Evolutionary conservation across 2,888 invertebrate species (phyloP).

Genomic region (Lypha dubia): DNA sequence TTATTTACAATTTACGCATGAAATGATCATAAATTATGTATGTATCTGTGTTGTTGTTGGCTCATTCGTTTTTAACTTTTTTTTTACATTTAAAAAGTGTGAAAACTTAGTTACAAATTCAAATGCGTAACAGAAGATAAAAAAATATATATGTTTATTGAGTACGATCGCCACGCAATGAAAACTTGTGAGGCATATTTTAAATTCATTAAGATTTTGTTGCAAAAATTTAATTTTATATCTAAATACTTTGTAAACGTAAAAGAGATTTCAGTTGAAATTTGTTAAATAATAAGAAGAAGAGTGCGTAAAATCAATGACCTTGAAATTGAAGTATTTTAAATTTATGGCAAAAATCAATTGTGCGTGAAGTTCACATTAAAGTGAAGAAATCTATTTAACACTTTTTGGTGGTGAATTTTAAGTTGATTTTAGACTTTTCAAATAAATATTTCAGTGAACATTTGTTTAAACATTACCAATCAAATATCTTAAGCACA

Average conservation of each 20-base stretch:
- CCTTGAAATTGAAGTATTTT: conserved; percentile 55
- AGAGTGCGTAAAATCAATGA: conserved; percentile 48
- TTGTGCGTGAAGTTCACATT: conserved; percentile 44
- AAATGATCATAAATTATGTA: conserved; percentile 61
- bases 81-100: conserved; percentile 48
- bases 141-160: not conserved
- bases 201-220: conserved; percentile 7
- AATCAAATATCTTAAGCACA: too few species aligned
- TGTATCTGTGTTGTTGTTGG: not conserved
- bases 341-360: conserved; percentile 54
- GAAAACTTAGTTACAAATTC: conserved; percentile 59
- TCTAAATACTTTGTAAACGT: conserved; percentile 1
- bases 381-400: not conserved
- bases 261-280: conserved; percentile 26
- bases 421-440: conserved; percentile 1
- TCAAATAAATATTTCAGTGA: not conserved
- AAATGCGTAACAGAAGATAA: conserved; percentile 45
- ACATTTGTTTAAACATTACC: too few species aligned
- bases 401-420: not conserved
- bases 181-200: conserved; percentile 10
- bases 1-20: conserved; percentile 64
- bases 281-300: not conserved
- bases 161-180: not conserved
- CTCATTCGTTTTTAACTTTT: not conserved
- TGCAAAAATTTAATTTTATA: conserved; percentile 27